phyloP scores from a whole-genome alignment of 2,888 invertebrate genomes.

The Macrosoma leucophasiata region DNA sequence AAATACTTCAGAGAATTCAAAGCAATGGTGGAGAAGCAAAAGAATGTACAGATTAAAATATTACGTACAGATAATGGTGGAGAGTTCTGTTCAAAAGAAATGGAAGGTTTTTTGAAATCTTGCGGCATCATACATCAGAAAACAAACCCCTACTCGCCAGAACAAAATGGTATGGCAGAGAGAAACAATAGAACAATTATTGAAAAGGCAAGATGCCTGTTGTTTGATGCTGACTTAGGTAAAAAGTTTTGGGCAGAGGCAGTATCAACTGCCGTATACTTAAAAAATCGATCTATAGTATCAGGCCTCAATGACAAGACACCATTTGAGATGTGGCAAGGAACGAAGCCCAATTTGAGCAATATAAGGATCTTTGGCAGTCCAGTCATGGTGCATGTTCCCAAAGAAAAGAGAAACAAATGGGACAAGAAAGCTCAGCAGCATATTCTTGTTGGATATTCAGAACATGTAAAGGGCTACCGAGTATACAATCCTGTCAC shows the following conservation, averaged over 20 bases:
- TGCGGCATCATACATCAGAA: conserved; percentile 32
- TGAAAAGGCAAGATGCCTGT: conserved; percentile 2
- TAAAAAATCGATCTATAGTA: conserved; percentile 2
- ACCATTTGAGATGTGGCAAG: conserved; percentile 18
- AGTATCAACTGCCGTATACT: too few relatives aligned
- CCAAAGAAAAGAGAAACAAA: conserved; percentile 16
- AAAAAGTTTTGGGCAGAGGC: too few relatives aligned
- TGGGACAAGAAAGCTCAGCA: conserved; percentile 15
- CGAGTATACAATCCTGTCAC: too few relatives aligned
- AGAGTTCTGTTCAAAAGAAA: conserved; percentile 11
- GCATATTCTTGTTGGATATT: neutral
- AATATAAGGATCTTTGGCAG: conserved; percentile 18
- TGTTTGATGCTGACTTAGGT: too few relatives aligned
- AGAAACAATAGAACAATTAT: neutral
- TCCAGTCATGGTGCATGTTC: conserved; percentile 18
- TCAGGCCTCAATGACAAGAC: conserved; percentile 14
- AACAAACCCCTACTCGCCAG: neutral
- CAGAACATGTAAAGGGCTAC: too few relatives aligned
- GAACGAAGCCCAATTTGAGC: conserved; percentile 11
- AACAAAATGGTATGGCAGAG: conserved; percentile 1
- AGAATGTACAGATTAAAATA: conserved; percentile 26
- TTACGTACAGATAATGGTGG: conserved; percentile 6
- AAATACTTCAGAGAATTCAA: conserved; percentile 1
- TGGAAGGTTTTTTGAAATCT: neutral
- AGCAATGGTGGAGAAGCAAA: conserved; percentile 23